These are phyloP conservation scores for Trichopoda pennipes DNA, from an alignment of 2,888 invertebrate species.

Conservation along the genomic window DNA sequence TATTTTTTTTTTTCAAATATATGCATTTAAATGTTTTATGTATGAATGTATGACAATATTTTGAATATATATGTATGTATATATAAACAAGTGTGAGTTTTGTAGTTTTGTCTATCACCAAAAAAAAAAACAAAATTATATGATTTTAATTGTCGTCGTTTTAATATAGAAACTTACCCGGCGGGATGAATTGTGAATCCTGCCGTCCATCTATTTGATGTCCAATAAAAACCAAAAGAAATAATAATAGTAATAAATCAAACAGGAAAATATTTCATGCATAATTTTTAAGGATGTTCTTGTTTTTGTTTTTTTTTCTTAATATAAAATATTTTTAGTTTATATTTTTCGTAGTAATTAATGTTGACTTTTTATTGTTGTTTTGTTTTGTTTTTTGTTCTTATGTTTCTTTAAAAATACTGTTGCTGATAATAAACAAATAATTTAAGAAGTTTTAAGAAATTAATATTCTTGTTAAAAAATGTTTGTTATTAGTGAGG, in stretches of 20 bases:
- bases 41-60: slow-evolving; percentile 5
- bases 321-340: not conserved
- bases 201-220: slow-evolving; percentile 82
- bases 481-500: too few relatives aligned
- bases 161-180: slow-evolving; percentile 79
- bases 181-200: slow-evolving; percentile 82
- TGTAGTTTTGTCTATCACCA: slow-evolving; percentile 58
- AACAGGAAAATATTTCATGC: slow-evolving; percentile 81
- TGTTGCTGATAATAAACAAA: too few relatives aligned
- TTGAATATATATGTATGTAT: not conserved
- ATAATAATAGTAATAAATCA: slow-evolving; percentile 79
- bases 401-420: too few relatives aligned
- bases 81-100: slow-evolving; percentile 17
- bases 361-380: too few relatives aligned
- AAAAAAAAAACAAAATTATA: slow-evolving; percentile 2
- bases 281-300: slow-evolving; percentile 57
- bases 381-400: too few relatives aligned
- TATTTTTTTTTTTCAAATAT: too few relatives aligned
- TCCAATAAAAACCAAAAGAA: slow-evolving; percentile 82
- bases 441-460: too few relatives aligned
- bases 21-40: not conserved
- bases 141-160: slow-evolving; percentile 44
- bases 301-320: slow-evolving; percentile 7
- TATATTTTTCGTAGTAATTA: not conserved
- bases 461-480: too few relatives aligned